phyloP scores from a whole-genome alignment of 2,113 vertebrate species.

The Nibea albiflora region DNA sequence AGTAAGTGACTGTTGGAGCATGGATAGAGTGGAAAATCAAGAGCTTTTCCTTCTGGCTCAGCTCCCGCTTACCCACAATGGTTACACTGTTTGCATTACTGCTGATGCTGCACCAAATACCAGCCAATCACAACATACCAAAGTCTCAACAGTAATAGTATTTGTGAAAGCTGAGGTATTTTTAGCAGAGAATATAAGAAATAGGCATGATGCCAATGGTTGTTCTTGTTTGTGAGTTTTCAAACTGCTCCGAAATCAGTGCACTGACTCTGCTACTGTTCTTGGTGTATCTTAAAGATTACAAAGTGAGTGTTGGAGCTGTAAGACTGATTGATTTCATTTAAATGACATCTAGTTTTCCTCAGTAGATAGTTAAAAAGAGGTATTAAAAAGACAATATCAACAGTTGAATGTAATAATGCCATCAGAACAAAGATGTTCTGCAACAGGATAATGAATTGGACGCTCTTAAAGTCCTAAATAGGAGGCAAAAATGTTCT shows the following conservation, averaged over 20 bases:
- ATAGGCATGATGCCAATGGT: neutral
- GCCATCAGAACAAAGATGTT: neutral
- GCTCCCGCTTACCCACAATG: too few species aligned
- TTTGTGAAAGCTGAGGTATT: neutral
- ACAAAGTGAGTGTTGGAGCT: neutral
- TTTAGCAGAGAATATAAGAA: neutral
- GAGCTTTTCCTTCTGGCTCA: too few species aligned
- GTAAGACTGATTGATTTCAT: neutral
- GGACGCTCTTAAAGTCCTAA: neutral
- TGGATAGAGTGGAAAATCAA: too few species aligned
- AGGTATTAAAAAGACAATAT: neutral
- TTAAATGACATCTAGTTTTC: neutral
- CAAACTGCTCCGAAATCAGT: neutral
- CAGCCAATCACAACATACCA: too few species aligned
- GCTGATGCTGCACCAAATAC: too few species aligned
- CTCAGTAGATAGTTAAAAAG: neutral
- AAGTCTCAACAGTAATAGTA: neutral
- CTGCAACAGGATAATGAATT: neutral
- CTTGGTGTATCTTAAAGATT: neutral
- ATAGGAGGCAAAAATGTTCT: conserved; percentile 16
- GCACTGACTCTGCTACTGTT: neutral
- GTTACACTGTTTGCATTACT: too few species aligned
- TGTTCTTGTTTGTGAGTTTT: neutral
- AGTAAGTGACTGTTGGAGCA: too few species aligned
- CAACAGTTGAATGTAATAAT: neutral